Percentiles rank a stretch among this genome's conserved stretches.
Evolutionary conservation across 2,797 vertebrate species (phyloP).

Genomic region (Crenichthys baileyi): DNA sequence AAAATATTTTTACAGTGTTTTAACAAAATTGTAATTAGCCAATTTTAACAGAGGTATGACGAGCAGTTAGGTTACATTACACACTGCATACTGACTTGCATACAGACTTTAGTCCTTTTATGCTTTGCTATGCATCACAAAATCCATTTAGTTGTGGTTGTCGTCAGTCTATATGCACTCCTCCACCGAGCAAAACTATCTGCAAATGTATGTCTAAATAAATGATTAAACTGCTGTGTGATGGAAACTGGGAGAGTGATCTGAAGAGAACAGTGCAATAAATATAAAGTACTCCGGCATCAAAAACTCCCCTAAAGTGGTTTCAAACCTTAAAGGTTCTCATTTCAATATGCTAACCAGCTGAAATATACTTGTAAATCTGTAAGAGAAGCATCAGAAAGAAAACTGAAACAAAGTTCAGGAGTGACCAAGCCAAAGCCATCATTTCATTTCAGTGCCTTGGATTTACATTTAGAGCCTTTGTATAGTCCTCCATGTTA

Average conservation of each 20-base stretch:
- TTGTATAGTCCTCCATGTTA: neutral
- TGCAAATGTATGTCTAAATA: constrained; percentile 1
- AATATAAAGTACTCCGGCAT: neutral
- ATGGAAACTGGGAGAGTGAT: neutral
- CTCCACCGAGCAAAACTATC: neutral
- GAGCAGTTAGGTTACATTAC: neutral
- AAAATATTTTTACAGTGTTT: constrained; percentile 9
- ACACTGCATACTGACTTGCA: neutral
- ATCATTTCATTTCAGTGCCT: neutral
- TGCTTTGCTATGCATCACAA: neutral
- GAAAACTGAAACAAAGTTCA: neutral
- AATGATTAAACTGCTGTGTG: neutral
- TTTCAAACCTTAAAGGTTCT: neutral
- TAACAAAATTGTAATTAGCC: neutral
- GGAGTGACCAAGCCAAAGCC: neutral
- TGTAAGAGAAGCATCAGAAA: neutral
- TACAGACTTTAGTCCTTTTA: neutral
- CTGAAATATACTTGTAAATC: neutral
- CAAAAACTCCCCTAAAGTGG: neutral
- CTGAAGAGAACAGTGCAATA: neutral
- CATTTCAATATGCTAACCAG: constrained; percentile 1
- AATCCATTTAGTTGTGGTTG: neutral
- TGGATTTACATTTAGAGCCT: neutral
- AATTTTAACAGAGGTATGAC: neutral
- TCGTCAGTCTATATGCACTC: neutral